Evolutionary conservation across 2,113 vertebrate species (phyloP).

Genomic region (Xyrauchen texanus): DNA sequence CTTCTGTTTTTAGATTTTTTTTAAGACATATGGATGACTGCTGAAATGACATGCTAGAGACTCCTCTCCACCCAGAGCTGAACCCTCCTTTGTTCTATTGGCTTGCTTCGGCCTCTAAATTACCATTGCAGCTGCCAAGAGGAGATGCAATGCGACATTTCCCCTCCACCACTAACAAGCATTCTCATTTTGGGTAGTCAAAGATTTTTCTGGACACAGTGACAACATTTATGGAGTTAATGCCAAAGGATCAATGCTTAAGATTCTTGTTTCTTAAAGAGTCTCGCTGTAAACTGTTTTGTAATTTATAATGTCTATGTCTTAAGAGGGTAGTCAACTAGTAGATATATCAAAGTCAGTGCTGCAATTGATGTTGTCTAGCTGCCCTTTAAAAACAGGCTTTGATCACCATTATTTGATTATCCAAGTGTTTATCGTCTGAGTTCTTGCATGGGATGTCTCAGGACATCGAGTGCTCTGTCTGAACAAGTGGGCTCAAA

Average conservation of each 20-base stretch:
- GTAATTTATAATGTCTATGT: constrained; percentile 27
- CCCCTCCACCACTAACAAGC: constrained; percentile 57
- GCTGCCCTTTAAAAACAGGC: constrained; percentile 34
- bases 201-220: constrained; percentile 50
- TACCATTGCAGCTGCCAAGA: constrained; percentile 55
- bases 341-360: constrained; percentile 22
- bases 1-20: constrained; percentile 69
- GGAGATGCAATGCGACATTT: constrained; percentile 55
- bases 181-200: constrained; percentile 56
- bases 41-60: constrained; percentile 59
- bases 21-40: constrained; percentile 58
- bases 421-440: constrained; percentile 47
- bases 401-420: constrained; percentile 55
- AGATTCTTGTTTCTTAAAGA: too few relatives aligned
- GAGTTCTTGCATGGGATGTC: constrained; percentile 16
- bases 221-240: constrained; percentile 55
- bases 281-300: not conserved
- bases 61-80: constrained; percentile 51
- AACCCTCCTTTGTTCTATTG: constrained; percentile 58
- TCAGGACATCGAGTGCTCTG: constrained; percentile 28
- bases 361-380: constrained; percentile 33
- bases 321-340: constrained; percentile 22
- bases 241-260: not conserved
- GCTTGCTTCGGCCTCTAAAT: constrained; percentile 57
- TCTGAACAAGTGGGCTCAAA: constrained; percentile 26